Base-by-base conservation (phyloP, 1,140 invertebrate genomes). In the Drosophila sucinea region DNA sequence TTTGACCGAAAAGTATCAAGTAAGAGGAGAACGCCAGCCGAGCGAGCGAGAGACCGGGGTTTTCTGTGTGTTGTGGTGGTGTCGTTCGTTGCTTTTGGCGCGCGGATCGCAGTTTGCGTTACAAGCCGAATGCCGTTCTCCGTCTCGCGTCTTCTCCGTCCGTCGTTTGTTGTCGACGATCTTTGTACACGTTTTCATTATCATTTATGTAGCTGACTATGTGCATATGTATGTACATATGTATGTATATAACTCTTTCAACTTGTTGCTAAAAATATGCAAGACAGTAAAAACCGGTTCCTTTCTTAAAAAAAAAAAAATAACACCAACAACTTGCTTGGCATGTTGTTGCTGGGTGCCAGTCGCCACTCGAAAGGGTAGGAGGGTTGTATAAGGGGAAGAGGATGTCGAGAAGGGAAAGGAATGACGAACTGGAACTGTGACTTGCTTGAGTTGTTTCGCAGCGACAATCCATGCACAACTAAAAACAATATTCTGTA, bases 271-370 rank as follows among this genome's bases (percentile, higher is more conserved):
- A 77, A 77, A 77, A 77, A 77, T 77, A 77, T 77, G 73, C 73
- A 77, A 77, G 73, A 56, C 73, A 77, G 73, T 77, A 77, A 77
- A 77, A 77, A 77, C 73, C 73, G 73, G 73, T 77, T 77, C 67
- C 17, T 56, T 27, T 60, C 41, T 30, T 60, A 38, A 25, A 56
- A 33, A 33, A 27, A 25, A 70, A 35, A 35, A 51, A 47, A 27
- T 25, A 51, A 27, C 25, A 51, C 2, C 44, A 17, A 17, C 35
- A 77, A 66, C 51, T 77, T 40, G 69, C 69, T 76, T 44, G 51
- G 72, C 79, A 70, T 81, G 82, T 84, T 80, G 79, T 82, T 86
- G 83, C 83, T 86, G 83, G 77, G 83, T 87, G 83, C 76, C 83
- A 74, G 44, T 73, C 76, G 78, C 77, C 80, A 65, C 65, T 62